Evolutionary conservation across 2,888 invertebrate species (phyloP).

Genomic region (Lycia hirtaria): DNA sequence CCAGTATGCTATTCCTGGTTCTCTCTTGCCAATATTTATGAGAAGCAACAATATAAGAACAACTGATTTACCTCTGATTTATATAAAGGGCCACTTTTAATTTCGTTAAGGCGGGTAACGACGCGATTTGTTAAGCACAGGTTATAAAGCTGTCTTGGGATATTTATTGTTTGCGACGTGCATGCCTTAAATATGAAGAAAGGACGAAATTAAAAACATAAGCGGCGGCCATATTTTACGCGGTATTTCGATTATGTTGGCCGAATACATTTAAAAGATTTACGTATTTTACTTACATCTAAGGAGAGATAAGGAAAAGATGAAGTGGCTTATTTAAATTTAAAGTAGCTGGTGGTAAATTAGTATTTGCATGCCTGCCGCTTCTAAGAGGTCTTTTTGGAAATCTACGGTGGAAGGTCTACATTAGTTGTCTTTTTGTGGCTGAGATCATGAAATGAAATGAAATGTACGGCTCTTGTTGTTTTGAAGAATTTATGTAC

Average conservation of each 20-base stretch:
- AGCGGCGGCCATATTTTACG: slow-evolving; percentile 12
- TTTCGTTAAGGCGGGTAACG: slow-evolving; percentile 65
- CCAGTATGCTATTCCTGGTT: slow-evolving; percentile 9
- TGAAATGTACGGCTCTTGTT: no score
- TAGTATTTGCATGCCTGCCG: background rate
- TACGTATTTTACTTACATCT: slow-evolving; percentile 1
- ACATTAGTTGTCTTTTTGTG: no score
- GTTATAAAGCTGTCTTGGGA: slow-evolving; percentile 69
- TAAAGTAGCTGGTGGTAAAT: no score
- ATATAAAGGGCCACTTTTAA: slow-evolving; percentile 75
- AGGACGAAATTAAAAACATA: slow-evolving; percentile 31
- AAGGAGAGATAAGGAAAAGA: background rate
- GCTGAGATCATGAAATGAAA: no score
- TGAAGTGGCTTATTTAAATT: no score
- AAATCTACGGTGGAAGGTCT: no score
- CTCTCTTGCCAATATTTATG: slow-evolving; percentile 32
- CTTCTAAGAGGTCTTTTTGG: no score
- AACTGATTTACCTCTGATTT: slow-evolving; percentile 69
- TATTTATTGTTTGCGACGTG: slow-evolving; percentile 62
- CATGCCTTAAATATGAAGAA: slow-evolving; percentile 30
- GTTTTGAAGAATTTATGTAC: no score
- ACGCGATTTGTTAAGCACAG: slow-evolving; percentile 63
- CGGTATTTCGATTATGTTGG: slow-evolving; percentile 16
- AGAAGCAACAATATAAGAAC: slow-evolving; percentile 45
- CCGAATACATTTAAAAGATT: slow-evolving; percentile 16